Percentiles rank a stretch among this genome's conserved stretches.
These are phyloP conservation scores for Corydoras sp. DNA, from an alignment of 2,113 vertebrate species.

Conservation along the genomic window DNA sequence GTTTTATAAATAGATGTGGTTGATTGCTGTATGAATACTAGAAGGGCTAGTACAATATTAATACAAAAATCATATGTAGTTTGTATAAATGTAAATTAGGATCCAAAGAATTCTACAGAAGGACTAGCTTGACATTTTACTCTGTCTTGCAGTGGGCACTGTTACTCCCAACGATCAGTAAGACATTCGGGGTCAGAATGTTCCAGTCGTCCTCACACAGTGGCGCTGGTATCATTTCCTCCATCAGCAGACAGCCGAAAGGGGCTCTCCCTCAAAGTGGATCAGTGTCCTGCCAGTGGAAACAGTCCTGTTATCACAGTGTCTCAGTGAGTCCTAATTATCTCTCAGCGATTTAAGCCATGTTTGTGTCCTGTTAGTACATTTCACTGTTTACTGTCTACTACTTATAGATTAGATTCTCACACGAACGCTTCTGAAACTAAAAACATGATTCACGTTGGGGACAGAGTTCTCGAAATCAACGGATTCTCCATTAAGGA, in stretches of 20 bases:
- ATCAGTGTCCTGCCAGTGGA: slow-evolving; percentile 64
- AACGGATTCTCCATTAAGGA: slow-evolving; percentile 83
- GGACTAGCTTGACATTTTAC: too few relatives aligned
- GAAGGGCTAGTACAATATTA: too few relatives aligned
- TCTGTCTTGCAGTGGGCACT: slow-evolving; percentile 70
- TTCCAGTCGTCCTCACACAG: slow-evolving; percentile 79
- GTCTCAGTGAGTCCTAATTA: slow-evolving; percentile 72
- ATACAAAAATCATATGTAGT: too few relatives aligned
- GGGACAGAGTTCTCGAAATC: slow-evolving; percentile 87
- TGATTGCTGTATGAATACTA: too few relatives aligned
- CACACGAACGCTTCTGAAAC: slow-evolving; percentile 76
- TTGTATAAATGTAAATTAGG: too few relatives aligned
- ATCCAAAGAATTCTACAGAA: too few relatives aligned
- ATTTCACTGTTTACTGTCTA: not conserved
- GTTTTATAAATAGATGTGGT: too few relatives aligned
- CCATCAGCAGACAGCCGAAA: slow-evolving; percentile 69
- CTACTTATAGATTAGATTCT: slow-evolving; percentile 67
- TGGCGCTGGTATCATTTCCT: slow-evolving; percentile 87
- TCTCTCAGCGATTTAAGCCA: slow-evolving; percentile 51
- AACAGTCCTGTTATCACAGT: slow-evolving; percentile 74
- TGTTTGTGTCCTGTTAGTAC: not conserved
- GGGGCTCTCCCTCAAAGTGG: slow-evolving; percentile 76
- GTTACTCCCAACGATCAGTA: slow-evolving; percentile 76
- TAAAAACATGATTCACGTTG: slow-evolving; percentile 81
- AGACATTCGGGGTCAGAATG: slow-evolving; percentile 60